Conservation (phyloP, 2,888 invertebrate species). For the Oscheius myriophilus region DNA sequence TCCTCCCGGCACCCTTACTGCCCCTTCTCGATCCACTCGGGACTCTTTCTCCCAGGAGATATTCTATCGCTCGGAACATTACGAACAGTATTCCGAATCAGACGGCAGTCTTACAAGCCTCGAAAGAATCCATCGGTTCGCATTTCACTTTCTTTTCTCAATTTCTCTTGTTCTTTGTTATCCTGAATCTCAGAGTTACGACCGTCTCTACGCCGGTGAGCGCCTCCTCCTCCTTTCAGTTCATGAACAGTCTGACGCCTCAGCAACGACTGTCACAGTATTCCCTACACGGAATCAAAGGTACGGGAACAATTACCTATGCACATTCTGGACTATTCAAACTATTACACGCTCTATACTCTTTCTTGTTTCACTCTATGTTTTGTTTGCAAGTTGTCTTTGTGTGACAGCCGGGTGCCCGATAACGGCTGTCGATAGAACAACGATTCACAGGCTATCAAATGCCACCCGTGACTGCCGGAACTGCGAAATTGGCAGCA, state of each 20-base stretch:
- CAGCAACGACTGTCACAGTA: slow-evolving; percentile 43
- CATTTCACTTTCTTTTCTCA: not conserved
- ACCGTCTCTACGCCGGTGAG: slow-evolving; percentile 16
- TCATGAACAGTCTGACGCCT: slow-evolving; percentile 30
- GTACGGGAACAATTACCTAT: slow-evolving; percentile 23
- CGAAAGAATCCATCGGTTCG: slow-evolving; percentile 8
- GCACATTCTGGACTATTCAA: no score
- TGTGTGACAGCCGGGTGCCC: no score
- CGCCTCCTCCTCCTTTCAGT: slow-evolving; percentile 27
- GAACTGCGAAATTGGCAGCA: no score
- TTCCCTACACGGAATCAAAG: slow-evolving; percentile 50
- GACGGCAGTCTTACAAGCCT: not conserved
- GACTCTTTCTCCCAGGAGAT: not conserved
- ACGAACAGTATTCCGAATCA: slow-evolving; percentile 1
- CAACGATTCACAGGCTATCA: no score
- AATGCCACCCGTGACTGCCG: no score
- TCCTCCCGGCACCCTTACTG: no score
- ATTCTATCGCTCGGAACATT: slow-evolving; percentile 5
- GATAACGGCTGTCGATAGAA: no score
- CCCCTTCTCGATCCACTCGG: not conserved
- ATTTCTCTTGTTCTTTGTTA: not conserved
- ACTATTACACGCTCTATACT: no score
- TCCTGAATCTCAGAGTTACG: slow-evolving; percentile 4
- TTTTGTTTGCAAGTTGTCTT: no score
- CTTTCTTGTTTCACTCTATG: no score